Conservation (phyloP, 2,888 invertebrate genomes). For the Helleia helle region DNA sequence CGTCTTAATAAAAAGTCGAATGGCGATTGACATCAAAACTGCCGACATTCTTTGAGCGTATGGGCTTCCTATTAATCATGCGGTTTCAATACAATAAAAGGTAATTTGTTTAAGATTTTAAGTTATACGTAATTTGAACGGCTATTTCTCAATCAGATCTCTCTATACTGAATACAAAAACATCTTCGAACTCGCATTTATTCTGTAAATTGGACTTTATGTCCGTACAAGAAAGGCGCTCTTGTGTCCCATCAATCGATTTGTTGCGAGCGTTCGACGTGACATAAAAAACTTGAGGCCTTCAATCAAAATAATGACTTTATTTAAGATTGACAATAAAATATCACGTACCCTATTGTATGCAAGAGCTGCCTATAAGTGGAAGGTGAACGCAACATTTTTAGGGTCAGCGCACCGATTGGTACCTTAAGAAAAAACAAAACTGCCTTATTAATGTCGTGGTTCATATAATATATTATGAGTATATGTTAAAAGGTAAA, state of each 20-base stretch:
- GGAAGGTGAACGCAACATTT: slow-evolving; percentile 32
- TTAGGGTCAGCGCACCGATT: slow-evolving; percentile 25
- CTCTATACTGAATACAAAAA: slow-evolving; percentile 19
- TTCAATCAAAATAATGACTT: slow-evolving; percentile 73
- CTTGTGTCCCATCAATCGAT: slow-evolving; percentile 49
- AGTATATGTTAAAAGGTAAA: too few relatives aligned
- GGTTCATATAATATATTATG: too few relatives aligned
- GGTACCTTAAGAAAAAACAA: too few relatives aligned
- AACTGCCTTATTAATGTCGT: too few relatives aligned
- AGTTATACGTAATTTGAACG: slow-evolving; percentile 52
- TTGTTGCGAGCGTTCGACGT: slow-evolving; percentile 43
- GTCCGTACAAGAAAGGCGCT: slow-evolving; percentile 31
- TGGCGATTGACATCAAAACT: slow-evolving; percentile 9
- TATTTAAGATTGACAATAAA: slow-evolving; percentile 72
- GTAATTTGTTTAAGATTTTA: slow-evolving; percentile 31
- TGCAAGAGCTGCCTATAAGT: slow-evolving; percentile 33
- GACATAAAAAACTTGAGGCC: slow-evolving; percentile 42
- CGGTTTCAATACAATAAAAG: slow-evolving; percentile 26
- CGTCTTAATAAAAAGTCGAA: slow-evolving; percentile 7
- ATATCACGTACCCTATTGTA: slow-evolving; percentile 59
- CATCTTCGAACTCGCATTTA: slow-evolving; percentile 7
- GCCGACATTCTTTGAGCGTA: not conserved
- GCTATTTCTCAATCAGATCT: slow-evolving; percentile 40
- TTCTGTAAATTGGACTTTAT: slow-evolving; percentile 15
- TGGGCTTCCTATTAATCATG: slow-evolving; percentile 1